Evolutionary conservation across 2,113 vertebrate species (phyloP).

Genomic region (Promerops cafer): DNA sequence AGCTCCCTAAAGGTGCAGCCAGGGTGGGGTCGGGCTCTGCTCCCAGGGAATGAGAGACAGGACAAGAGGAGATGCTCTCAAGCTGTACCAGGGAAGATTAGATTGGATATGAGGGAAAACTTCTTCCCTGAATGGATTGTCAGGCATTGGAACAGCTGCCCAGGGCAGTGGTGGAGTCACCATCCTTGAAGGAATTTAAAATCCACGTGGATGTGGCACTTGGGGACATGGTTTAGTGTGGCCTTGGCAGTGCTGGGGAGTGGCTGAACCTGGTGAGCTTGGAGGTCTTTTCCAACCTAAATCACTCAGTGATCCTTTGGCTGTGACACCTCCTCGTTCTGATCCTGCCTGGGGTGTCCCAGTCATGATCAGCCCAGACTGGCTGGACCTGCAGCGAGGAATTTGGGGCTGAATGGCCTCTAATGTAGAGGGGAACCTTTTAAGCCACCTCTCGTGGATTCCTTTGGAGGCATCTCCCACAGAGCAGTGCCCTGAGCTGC

Average conservation of each 20-base stretch:
- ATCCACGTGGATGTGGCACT: not conserved
- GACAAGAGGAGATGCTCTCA: not conserved
- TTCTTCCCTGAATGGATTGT: not conserved
- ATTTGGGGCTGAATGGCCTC: not conserved
- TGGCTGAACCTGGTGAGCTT: not conserved
- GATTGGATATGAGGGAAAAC: not conserved
- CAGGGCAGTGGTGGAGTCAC: not conserved
- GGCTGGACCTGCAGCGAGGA: rapidly evolving
- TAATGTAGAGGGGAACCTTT: rapidly evolving
- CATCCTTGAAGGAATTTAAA: not conserved
- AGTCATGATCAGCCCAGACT: not conserved
- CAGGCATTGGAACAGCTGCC: not conserved
- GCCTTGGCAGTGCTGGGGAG: not conserved
- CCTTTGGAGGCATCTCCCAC: not conserved
- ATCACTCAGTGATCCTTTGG: not conserved
- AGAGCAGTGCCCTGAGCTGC: not conserved
- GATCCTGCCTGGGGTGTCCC: not conserved
- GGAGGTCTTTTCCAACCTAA: not conserved
- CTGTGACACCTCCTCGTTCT: rapidly evolving
- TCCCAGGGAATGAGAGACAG: not conserved
- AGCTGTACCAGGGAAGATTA: not conserved
- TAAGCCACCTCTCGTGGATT: not conserved
- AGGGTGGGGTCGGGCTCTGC: not conserved
- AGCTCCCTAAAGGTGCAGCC: not conserved
- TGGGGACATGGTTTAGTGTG: not conserved